phyloP scores from a whole-genome alignment of 2,797 vertebrate species.

The Pelochelys cantorii region DNA sequence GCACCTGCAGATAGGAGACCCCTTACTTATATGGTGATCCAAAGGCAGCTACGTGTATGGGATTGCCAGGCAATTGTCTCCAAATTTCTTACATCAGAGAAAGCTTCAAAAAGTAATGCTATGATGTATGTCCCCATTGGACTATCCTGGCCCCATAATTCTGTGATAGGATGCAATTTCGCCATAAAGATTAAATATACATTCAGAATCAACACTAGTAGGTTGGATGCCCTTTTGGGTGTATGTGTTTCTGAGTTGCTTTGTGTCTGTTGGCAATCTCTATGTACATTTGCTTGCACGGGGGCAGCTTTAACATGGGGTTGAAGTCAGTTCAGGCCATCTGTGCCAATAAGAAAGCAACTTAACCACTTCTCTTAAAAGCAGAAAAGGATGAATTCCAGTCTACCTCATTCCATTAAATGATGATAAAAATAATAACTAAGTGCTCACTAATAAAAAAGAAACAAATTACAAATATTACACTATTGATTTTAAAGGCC shows the following conservation, averaged over 20 bases:
- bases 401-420: constrained; percentile 66
- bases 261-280: background rate
- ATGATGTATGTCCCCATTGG: background rate
- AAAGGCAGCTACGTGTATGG: background rate
- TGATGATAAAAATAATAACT: constrained; percentile 75
- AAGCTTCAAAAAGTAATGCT: background rate
- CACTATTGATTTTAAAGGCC: constrained; percentile 72
- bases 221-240: background rate
- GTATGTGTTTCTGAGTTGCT: background rate
- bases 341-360: constrained; percentile 45
- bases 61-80: background rate
- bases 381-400: constrained; percentile 68
- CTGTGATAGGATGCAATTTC: background rate
- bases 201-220: background rate
- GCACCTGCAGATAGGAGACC: background rate
- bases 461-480: constrained; percentile 70
- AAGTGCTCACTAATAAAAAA: constrained; percentile 71
- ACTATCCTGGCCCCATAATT: background rate
- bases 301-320: background rate
- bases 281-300: background rate
- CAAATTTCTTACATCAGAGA: background rate
- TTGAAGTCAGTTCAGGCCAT: constrained; percentile 34
- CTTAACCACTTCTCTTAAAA: constrained; percentile 51
- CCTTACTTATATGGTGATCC: background rate
- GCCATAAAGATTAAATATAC: background rate